Evolutionary conservation across 2,888 invertebrate species (phyloP), one percentile per base, ranked within the genome.

Genomic region (Apantesis nais): DNA sequence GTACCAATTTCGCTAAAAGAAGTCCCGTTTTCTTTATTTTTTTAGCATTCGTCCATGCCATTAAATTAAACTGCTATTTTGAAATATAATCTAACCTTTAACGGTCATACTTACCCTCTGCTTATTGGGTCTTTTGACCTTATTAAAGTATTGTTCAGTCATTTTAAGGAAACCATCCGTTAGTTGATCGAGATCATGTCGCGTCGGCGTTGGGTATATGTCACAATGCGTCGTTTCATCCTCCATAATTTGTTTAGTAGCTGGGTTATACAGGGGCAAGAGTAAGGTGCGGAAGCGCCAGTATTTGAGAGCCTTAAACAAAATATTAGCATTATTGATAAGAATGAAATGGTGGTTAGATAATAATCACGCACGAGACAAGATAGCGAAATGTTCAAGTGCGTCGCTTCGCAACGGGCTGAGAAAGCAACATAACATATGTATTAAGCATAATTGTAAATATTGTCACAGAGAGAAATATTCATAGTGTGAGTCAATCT

Each of bases 211-310:
- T n/a, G 96, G 96, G 87, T 98, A 99, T 70, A 99, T 97, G 90
- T 99, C 98, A 89, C 98, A 99, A 85, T 97, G 96, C 0, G 96
- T 94, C 1, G 96, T 92, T 29, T 96, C 96, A 58, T 96, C 97
- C 70, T 98, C 98, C 16, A 97, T 93, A 70, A 98, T 98, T 85
- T 96, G 96, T 87, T 97, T 97, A 1, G 97, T 97, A 0, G 97
- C 97, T 22, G 97, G 95, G 87, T 97, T 98, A 85, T 97, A 97
- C 67, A 97, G 95, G 0, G 99, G 99, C 68, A 99, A 89, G 2
- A 99, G 93, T 78, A 98, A 97, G 79, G 99, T 97, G 63, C 99
- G 96, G 88, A 98, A 98, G 73, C 99, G 96, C 98, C 98, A 99
- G 89, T 97, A 98, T 90, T 98, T 98, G 39, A 98, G 92, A 19